Conservation (phyloP, 2,888 invertebrate genomes). For the Cosmia trapezina region DNA sequence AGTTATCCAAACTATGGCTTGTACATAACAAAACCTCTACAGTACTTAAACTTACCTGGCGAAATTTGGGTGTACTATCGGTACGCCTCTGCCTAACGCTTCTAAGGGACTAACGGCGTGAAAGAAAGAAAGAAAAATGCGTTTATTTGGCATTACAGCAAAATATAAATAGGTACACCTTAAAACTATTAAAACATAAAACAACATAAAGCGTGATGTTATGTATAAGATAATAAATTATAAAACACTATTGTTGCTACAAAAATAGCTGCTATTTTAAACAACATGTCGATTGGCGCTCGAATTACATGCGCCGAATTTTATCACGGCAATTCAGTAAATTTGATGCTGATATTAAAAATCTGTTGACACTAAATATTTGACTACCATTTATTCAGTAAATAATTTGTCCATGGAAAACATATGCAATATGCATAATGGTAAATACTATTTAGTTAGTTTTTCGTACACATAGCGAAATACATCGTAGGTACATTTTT, state of each 20-base stretch:
- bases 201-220: too few species aligned
- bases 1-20: too few species aligned
- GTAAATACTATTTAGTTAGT: neutral
- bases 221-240: neutral
- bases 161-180: too few species aligned
- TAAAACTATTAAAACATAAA: too few species aligned
- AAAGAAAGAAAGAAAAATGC: too few species aligned
- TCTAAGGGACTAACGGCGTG: neutral
- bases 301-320: slow-evolving; percentile 24
- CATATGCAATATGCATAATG: neutral
- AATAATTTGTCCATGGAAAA: neutral
- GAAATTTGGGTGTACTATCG: neutral
- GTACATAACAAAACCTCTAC: too few species aligned
- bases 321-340: slow-evolving; percentile 14
- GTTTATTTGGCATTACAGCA: too few species aligned
- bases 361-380: slow-evolving; percentile 35
- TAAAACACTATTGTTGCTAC: neutral
- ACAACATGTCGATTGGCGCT: slow-evolving; percentile 11
- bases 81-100: neutral
- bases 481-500: neutral
- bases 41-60: neutral
- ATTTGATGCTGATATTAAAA: slow-evolving; percentile 34
- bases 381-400: neutral
- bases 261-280: slow-evolving; percentile 15
- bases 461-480: neutral